These are phyloP conservation scores for Drosophila leontia DNA, from an alignment of 1,140 invertebrate genomes.

Conservation along the genomic window DNA sequence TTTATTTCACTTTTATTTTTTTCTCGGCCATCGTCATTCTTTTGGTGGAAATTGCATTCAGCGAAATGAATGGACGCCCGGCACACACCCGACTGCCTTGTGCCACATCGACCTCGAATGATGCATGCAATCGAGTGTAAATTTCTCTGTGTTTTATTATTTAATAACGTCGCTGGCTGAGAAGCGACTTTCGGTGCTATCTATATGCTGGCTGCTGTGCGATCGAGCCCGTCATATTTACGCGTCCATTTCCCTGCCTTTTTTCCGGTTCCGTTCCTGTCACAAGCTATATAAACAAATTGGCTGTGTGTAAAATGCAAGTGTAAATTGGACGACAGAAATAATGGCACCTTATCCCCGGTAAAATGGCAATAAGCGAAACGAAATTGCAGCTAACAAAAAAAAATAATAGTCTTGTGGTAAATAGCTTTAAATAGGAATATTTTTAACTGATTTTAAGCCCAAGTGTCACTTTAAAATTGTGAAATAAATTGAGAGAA, in stretches of 20 bases:
- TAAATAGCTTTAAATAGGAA: not conserved
- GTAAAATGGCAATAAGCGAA: slow-evolving; percentile 12
- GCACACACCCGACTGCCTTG: not conserved
- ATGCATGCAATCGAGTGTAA: slow-evolving; percentile 69
- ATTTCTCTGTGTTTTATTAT: slow-evolving; percentile 72
- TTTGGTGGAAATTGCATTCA: slow-evolving; percentile 63
- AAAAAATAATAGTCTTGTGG: slow-evolving; percentile 2
- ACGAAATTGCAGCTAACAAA: slow-evolving; percentile 7
- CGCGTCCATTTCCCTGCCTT: slow-evolving; percentile 31
- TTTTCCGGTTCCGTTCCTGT: slow-evolving; percentile 16
- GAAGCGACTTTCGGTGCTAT: slow-evolving; percentile 41
- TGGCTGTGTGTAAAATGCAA: slow-evolving; percentile 45
- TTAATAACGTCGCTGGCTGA: slow-evolving; percentile 55
- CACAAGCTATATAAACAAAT: slow-evolving; percentile 56
- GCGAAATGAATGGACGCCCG: slow-evolving; percentile 36
- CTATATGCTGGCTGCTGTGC: slow-evolving; percentile 27
- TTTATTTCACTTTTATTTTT: slow-evolving; percentile 6
- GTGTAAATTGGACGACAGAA: slow-evolving; percentile 49
- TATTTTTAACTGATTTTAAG: not conserved
- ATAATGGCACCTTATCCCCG: slow-evolving; percentile 25
- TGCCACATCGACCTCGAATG: slow-evolving; percentile 35
- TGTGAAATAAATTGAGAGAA: not conserved
- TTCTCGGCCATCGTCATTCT: slow-evolving; percentile 24
- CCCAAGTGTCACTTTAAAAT: not conserved
- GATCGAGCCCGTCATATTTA: slow-evolving; percentile 41